These are phyloP conservation scores for Habrosyne pyritoides DNA, from an alignment of 2,888 invertebrate species.

Conservation along the genomic window DNA sequence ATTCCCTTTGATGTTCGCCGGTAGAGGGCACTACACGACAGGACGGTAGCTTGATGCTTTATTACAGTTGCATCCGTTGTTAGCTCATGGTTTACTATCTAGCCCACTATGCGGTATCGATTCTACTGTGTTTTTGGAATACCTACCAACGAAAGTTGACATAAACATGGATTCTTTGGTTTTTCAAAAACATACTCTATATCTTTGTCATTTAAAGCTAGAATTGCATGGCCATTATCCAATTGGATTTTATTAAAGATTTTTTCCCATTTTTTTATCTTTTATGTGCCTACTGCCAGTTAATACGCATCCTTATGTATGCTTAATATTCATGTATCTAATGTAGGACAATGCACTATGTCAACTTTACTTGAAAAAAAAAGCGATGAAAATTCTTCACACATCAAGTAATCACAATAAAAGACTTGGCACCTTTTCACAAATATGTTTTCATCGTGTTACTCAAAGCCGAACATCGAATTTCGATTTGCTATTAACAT, in stretches of 20 bases:
- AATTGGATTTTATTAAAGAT: too few relatives aligned
- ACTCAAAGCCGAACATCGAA: not conserved
- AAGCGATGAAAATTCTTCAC: not conserved
- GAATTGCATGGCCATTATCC: too few relatives aligned
- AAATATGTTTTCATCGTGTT: not conserved
- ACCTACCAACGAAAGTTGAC: too few relatives aligned
- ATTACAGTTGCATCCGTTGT: conserved; percentile 15
- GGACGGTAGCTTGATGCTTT: conserved; percentile 12
- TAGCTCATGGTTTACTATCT: not conserved
- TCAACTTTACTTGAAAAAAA: not conserved
- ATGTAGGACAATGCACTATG: too few relatives aligned
- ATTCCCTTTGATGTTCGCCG: conserved; percentile 12
- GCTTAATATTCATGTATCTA: too few relatives aligned
- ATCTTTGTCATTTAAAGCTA: too few relatives aligned
- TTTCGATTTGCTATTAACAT: not conserved
- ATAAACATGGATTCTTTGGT: too few relatives aligned
- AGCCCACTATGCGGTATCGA: not conserved
- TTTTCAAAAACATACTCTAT: too few relatives aligned
- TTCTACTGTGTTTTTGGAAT: too few relatives aligned
- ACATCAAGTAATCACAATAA: not conserved
- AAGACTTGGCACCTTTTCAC: not conserved
- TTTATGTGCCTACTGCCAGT: too few relatives aligned
- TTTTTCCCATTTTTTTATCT: too few relatives aligned
- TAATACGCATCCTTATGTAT: too few relatives aligned
- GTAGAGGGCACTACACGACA: conserved; percentile 10